A percentile compares a stretch with the other conserved stretches of the same genome.
Evolutionary conservation across 2,888 invertebrate genomes (phyloP).

Genomic region (Drosophila monieri): DNA sequence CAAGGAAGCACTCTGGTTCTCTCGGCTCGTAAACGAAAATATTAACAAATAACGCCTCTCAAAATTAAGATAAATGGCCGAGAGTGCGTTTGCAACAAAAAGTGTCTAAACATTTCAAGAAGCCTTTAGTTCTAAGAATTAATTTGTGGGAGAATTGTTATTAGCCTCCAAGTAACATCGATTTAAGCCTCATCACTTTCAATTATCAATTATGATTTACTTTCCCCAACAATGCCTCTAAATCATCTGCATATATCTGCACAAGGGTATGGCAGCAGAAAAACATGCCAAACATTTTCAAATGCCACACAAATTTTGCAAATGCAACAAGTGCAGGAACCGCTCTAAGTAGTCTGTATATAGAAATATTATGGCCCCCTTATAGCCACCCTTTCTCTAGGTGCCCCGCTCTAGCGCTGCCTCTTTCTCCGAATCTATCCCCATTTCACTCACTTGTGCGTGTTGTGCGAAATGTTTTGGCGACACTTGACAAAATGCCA

Average conservation of each 20-base stretch:
- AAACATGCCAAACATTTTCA: conserved; percentile 58
- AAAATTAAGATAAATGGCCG: conserved; percentile 16
- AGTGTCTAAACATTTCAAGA: conserved; percentile 10
- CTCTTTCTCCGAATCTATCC: not conserved
- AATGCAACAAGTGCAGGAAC: conserved; percentile 72
- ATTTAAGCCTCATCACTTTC: too few species aligned
- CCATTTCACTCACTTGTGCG: conserved; percentile 23
- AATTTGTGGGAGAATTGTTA: too few species aligned
- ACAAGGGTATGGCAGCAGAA: conserved; percentile 18
- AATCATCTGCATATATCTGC: not conserved
- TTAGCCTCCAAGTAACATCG: too few species aligned
- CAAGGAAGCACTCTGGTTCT: conserved; percentile 21
- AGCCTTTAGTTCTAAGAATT: not conserved
- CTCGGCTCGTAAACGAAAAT: conserved; percentile 16
- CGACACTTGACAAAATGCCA: conserved; percentile 82
- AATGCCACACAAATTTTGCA: conserved; percentile 60
- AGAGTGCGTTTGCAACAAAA: conserved; percentile 13
- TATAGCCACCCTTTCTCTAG: not conserved
- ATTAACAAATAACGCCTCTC: conserved; percentile 21
- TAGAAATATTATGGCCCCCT: conserved; percentile 1
- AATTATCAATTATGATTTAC: not conserved
- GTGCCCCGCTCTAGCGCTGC: not conserved
- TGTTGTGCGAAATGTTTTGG: conserved; percentile 75
- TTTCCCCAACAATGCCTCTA: not conserved
- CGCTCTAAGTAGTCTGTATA: conserved; percentile 22